Base-by-base conservation (phyloP, 2,797 vertebrate species). In the Rhinichthys osculus region DNA sequence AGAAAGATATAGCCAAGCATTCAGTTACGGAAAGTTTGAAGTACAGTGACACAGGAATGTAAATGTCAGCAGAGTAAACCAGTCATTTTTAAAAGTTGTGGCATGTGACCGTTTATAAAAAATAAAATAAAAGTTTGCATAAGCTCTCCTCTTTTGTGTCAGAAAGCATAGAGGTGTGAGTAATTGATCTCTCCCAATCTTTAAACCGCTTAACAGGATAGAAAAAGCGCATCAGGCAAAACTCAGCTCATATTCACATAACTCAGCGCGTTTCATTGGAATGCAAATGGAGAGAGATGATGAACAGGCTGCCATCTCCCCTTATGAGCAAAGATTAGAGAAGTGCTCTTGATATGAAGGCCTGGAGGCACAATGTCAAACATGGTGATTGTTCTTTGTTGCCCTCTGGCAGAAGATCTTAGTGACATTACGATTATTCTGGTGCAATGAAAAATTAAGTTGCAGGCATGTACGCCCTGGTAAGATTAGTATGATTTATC, bases 351-450 rank as follows among this genome's bases (percentile, higher is more conserved):
- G 67, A 86, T 85, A 70, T 19, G 7, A 62, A 83, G 66, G 70
- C 82, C 87, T 85, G 77, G 85, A 85, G 79, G 80, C 70, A 57
- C 79, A 82, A 72, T 82, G 87, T 87, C 89, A 82, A 86, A 85
- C 70, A 84, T 19, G n/a, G 54, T 81, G 78, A 85, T 79, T 62
- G 30, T 54, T 82, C 84, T 81, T 72, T 78, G 78, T 76, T 86
- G 84, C 35, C 86, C 70, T 81, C 33, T 62, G 79, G 52, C 66
- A 38, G 19, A 59, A 19, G 71, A 70, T 38, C 30, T 64, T 70
- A 71, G 40, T 54, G 40, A 73, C 52, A 71, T 62, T 59, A 69
- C 11, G 8, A 16, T 85, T 70, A 52, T 70, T 70, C 35, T 66
- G 33, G 30, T 4, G 33, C 19, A 23, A 13, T 85, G 35, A 54